Percentiles rank a stretch among this genome's conserved stretches.
These are phyloP conservation scores for Spea hammondii DNA, from an alignment of 2,797 vertebrate genomes.

Conservation along the genomic window DNA sequence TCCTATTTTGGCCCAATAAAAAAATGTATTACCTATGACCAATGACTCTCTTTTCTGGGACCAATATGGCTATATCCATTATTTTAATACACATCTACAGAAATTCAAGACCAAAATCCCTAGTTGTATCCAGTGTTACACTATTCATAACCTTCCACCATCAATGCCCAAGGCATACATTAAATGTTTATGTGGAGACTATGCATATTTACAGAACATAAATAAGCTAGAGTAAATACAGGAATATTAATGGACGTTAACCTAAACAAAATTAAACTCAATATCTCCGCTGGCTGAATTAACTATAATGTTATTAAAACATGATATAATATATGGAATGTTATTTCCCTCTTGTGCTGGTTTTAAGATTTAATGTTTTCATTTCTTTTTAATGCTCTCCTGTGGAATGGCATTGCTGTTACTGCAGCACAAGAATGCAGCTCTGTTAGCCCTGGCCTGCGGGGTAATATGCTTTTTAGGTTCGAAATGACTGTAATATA, in stretches of 20 bases:
- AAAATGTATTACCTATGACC: too few relatives aligned
- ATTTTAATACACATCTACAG: too few relatives aligned
- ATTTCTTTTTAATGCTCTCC: conserved; percentile 35
- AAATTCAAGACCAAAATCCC: too few relatives aligned
- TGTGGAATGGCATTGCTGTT: conserved; percentile 13
- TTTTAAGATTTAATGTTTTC: conserved; percentile 46
- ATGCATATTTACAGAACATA: background rate
- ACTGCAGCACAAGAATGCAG: conserved; percentile 5
- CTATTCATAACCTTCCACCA: background rate
- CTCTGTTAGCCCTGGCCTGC: background rate
- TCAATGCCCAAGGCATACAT: background rate
- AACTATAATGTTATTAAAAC: conserved; percentile 33
- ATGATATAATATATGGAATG: conserved; percentile 17
- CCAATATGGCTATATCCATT: too few relatives aligned
- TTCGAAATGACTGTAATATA: background rate
- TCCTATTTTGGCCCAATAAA: too few relatives aligned
- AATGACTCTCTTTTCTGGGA: too few relatives aligned
- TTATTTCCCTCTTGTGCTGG: conserved; percentile 24
- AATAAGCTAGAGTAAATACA: conserved; percentile 7
- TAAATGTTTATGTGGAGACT: background rate
- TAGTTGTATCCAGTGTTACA: too few relatives aligned
- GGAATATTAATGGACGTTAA: conserved; percentile 8
- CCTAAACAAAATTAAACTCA: conserved; percentile 13
- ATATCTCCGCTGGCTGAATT: conserved; percentile 2
- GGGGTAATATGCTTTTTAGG: conserved; percentile 15